These are phyloP conservation scores for Lepidothrix coronata DNA, from an alignment of 2,113 vertebrate genomes.

Conservation along the genomic window DNA sequence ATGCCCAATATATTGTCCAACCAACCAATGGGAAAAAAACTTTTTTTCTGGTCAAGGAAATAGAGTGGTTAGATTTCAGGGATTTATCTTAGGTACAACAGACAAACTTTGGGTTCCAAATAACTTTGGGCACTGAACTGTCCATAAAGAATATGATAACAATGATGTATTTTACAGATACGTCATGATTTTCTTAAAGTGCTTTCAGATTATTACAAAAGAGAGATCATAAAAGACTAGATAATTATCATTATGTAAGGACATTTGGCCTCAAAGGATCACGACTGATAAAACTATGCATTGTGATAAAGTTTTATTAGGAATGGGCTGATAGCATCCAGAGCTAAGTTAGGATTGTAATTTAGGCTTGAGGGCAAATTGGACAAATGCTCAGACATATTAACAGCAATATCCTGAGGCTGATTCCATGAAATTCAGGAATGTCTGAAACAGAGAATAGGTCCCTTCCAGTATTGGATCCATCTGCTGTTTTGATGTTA, in stretches of 20 bases:
- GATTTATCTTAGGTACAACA: background rate
- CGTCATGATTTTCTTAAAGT: background rate
- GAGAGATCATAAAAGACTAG: background rate
- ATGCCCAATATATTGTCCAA: background rate
- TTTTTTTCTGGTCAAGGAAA: background rate
- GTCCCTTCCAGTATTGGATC: background rate
- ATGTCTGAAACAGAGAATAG: conserved; percentile 13
- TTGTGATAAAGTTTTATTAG: background rate
- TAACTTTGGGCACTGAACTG: background rate
- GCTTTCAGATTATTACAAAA: background rate
- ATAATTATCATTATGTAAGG: background rate
- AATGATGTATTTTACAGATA: background rate
- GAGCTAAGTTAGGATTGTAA: background rate
- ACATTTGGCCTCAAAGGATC: background rate
- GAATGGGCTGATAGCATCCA: background rate
- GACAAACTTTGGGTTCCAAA: background rate
- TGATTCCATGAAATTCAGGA: conserved; percentile 10
- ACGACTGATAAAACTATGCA: background rate
- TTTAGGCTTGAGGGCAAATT: background rate
- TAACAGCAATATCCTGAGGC: conserved; percentile 2
- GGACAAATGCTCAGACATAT: conserved; percentile 4
- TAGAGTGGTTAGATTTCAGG: background rate
- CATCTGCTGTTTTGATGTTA: conserved; percentile 32
- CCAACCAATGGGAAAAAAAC: background rate
- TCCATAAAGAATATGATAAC: background rate